These are phyloP conservation scores for Crypturellus undulatus DNA, from an alignment of 2,113 vertebrate genomes.

Conservation along the genomic window DNA sequence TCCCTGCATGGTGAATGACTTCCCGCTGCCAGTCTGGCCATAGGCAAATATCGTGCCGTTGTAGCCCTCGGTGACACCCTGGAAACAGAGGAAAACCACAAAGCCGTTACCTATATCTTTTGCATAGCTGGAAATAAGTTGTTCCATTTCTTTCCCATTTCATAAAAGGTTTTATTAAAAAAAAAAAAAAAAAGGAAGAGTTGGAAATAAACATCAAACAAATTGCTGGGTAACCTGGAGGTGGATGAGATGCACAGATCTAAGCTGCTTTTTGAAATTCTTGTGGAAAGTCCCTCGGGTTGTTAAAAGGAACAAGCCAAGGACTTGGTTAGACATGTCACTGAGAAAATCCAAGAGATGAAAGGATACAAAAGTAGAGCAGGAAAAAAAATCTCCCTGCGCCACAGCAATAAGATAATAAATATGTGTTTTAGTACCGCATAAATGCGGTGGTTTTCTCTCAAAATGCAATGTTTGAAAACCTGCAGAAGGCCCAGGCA, in stretches of 20 bases:
- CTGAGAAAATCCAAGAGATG: background rate
- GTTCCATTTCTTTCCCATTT: background rate
- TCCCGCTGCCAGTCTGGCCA: constrained; percentile 91
- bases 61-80: constrained; percentile 92
- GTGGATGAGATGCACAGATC: background rate
- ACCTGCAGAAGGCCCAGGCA: background rate
- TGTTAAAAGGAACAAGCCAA: background rate
- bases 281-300: background rate
- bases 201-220: background rate
- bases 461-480: background rate
- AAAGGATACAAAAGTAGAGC: background rate
- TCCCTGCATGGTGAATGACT: constrained; percentile 94
- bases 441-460: background rate
- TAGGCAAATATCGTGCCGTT: constrained; percentile 94
- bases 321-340: background rate
- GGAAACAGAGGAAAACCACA: background rate
- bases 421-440: background rate
- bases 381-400: background rate
- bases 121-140: background rate
- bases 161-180: background rate
- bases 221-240: background rate
- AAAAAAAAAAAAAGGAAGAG: background rate
- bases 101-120: background rate
- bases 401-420: background rate
- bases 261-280: background rate